Evolutionary conservation across 2,113 vertebrate genomes (phyloP).

Genomic region (Emydura subglobosa): DNA sequence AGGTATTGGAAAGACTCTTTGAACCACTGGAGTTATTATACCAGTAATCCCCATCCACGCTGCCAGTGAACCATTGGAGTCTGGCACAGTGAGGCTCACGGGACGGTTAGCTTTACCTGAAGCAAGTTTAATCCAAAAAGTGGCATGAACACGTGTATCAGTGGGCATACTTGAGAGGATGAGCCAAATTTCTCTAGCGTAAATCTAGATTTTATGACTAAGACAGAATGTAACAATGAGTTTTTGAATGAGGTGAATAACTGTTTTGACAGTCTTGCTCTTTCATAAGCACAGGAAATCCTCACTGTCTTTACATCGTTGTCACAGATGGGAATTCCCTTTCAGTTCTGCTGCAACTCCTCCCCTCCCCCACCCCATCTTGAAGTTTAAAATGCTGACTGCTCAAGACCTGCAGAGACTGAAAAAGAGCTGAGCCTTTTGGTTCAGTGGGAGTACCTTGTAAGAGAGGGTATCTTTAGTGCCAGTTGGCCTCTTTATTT

Average conservation of each 20-base stretch:
- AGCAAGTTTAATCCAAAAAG: not conserved
- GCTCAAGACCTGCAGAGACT: not conserved
- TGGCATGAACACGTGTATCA: not conserved
- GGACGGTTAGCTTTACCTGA: conserved; percentile 8
- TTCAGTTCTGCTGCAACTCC: conserved; percentile 24
- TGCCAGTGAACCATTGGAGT: not conserved
- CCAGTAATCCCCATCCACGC: not conserved
- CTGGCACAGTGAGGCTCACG: not conserved
- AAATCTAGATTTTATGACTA: not conserved
- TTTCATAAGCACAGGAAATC: conserved; percentile 32
- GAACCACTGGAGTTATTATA: not conserved
- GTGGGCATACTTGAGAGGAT: not conserved
- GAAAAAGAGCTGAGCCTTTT: not conserved
- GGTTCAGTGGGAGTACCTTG: not conserved
- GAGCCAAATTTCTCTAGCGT: not conserved
- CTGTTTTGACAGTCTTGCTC: not conserved
- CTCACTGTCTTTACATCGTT: not conserved
- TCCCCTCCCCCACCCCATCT: not conserved
- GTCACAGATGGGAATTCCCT: conserved; percentile 10
- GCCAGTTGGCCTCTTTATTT: conserved; percentile 52
- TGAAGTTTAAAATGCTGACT: not conserved
- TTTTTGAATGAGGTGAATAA: not conserved
- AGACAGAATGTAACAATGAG: not conserved
- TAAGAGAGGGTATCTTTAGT: conserved; percentile 31
- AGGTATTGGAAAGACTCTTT: not conserved